Percentiles rank a stretch among this genome's conserved stretches.
Evolutionary conservation across 2,797 vertebrate genomes (phyloP).

Genomic region (Cyclopterus lumpus): DNA sequence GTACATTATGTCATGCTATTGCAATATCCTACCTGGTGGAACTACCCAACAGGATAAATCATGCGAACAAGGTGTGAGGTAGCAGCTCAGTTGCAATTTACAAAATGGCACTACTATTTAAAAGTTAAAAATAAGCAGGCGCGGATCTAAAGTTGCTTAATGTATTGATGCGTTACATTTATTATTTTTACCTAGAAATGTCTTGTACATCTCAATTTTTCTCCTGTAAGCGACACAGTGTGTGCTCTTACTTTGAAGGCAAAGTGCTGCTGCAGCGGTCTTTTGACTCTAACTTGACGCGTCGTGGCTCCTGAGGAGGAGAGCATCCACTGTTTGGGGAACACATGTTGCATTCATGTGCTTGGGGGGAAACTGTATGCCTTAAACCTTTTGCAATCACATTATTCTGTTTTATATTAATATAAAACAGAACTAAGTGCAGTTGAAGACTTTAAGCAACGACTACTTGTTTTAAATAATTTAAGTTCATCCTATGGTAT

Average conservation of each 20-base stretch:
- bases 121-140: background rate
- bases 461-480: background rate
- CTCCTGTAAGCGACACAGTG: background rate
- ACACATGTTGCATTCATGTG: conserved; percentile 47
- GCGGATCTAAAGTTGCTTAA: background rate
- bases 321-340: background rate
- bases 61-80: background rate
- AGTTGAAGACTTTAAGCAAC: background rate
- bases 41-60: background rate
- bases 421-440: background rate
- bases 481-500: background rate
- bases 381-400: background rate
- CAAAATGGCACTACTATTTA: background rate
- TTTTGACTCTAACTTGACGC: background rate
- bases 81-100: background rate
- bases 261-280: background rate
- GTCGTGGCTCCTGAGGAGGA: background rate
- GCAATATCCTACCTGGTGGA: no score
- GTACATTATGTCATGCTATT: background rate
- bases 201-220: background rate
- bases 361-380: background rate
- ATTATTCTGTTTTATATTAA: background rate
- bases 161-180: no score
- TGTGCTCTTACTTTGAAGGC: conserved; percentile 31
- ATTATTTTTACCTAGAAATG: no score